These are phyloP conservation scores for Caenorhabditis angaria DNA, from an alignment of 2,888 invertebrate genomes.

Conservation along the genomic window DNA sequence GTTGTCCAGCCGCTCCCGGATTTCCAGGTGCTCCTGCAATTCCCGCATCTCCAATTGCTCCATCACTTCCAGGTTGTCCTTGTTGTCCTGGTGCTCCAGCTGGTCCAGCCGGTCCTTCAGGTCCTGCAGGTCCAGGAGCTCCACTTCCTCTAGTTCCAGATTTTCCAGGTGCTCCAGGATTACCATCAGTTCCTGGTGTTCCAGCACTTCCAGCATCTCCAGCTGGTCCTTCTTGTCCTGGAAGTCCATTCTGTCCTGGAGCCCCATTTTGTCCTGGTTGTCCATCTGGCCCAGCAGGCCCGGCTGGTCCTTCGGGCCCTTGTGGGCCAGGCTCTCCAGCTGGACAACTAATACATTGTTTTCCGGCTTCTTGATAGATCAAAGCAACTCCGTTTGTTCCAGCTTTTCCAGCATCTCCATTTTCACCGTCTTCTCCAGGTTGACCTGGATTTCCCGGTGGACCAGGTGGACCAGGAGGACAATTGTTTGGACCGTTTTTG, in stretches of 20 bases:
- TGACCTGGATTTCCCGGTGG: constrained; percentile 41
- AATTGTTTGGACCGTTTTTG: too few species aligned
- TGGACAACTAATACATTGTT: constrained; percentile 28
- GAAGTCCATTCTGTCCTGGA: constrained; percentile 9
- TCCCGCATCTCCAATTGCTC: constrained; percentile 12
- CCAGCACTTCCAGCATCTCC: constrained; percentile 16
- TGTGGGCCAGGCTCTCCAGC: constrained; percentile 41
- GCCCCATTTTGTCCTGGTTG: constrained; percentile 30
- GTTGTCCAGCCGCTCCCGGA: constrained; percentile 17
- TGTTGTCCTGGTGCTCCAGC: constrained; percentile 28
- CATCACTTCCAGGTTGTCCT: constrained; percentile 21
- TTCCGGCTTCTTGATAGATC: not conserved
- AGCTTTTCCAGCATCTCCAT: too few species aligned
- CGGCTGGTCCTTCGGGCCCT: constrained; percentile 33
- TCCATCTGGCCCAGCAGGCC: constrained; percentile 32
- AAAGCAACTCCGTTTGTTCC: constrained; percentile 20
- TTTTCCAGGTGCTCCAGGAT: constrained; percentile 22
- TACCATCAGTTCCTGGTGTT: constrained; percentile 20
- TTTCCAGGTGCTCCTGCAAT: constrained; percentile 20
- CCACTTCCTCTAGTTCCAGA: constrained; percentile 27
- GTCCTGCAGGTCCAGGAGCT: too few species aligned
- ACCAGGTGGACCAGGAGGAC: constrained; percentile 40
- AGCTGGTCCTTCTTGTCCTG: constrained; percentile 23
- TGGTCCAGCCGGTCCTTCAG: too few species aligned
- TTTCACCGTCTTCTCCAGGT: too few species aligned